A percentile compares a stretch with the other conserved stretches of the same genome.
These are phyloP conservation scores for Sitobion miscanthi DNA, from an alignment of 1,140 invertebrate genomes.

Conservation along the genomic window DNA sequence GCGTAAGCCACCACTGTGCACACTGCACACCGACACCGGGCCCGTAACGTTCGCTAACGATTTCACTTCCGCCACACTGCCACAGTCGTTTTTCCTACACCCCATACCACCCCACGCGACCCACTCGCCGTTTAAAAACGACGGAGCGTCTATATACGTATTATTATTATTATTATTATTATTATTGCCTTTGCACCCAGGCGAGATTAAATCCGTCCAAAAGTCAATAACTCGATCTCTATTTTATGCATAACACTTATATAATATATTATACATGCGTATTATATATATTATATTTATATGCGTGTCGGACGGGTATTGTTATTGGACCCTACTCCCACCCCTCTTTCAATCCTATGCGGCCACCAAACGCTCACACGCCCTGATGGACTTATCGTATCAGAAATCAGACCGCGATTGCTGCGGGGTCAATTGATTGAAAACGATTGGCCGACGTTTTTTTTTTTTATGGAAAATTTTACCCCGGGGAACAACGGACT, in stretches of 20 bases:
- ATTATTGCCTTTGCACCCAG: neutral
- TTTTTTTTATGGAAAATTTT: neutral
- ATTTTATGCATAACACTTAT: neutral
- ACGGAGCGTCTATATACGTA: neutral
- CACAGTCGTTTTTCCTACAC: neutral
- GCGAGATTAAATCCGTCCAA: neutral
- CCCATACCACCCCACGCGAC: neutral
- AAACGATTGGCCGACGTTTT: neutral
- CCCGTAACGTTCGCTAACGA: slow-evolving; percentile 32
- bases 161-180: neutral
- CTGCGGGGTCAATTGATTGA: slow-evolving; percentile 30
- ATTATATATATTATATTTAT: neutral
- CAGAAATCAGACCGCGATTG: neutral
- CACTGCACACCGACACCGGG: neutral
- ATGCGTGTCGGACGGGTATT: neutral
- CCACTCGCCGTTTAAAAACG: neutral
- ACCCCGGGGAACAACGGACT: slow-evolving; percentile 3
- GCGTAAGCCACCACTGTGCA: neutral
- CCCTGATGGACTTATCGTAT: neutral
- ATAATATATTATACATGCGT: too few relatives aligned
- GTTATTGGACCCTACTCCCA: neutral
- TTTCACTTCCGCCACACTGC: slow-evolving; percentile 5
- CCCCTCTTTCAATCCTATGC: neutral
- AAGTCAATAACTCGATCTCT: neutral
- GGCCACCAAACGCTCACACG: neutral